Evolutionary conservation across 2,888 invertebrate genomes (phyloP), one percentile per base, ranked within the genome.

Genomic region (Eupeodes luniger): DNA sequence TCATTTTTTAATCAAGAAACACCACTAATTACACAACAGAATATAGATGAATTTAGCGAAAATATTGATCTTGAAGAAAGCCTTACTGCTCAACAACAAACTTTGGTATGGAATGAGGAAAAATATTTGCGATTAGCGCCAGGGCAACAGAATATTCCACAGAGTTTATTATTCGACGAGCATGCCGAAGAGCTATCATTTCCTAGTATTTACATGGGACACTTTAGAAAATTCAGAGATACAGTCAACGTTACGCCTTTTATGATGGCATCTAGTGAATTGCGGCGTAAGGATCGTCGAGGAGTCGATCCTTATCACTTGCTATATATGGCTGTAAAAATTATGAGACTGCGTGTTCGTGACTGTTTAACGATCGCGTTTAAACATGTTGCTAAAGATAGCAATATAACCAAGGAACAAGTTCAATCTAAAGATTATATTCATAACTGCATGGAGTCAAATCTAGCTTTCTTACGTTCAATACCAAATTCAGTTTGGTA

Each of bases 41-140:
- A 90, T 0, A 92, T 92, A 92, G 91, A 92, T 70, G 90, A 91
- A 90, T 85, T 84, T 11, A 69, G 67, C 77, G 81, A 85, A 81
- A 16, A 75, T 19, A 77, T 85, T 44, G 80, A 82, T 10, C 88
- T 90, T 12, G 89, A 89, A 72, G 91, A 91, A 12, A 89, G 72
- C 85, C 74, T 91, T 2, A 61, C 69, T 11, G 87, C 90, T 1
- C 77, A 88, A 14, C 61, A 61, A 19, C 61, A 61, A 61, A 61
- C 61, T 34, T 40, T 61, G 10, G 9, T 61, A n/a, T 61, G 61
- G 61, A 34, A 40, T 40, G 61, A 61, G n/a, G 40, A 61, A 4
- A 40, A 40, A 40, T 40, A 40, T 40, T 40, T 40, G 40, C 4
- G 40, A 40, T 5, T 40, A 40, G 12, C 49, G 49, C 49, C 49